A percentile compares a stretch with the other conserved stretches of the same genome.
phyloP scores from a whole-genome alignment of 2,113 vertebrate species.

The Nibea albiflora region DNA sequence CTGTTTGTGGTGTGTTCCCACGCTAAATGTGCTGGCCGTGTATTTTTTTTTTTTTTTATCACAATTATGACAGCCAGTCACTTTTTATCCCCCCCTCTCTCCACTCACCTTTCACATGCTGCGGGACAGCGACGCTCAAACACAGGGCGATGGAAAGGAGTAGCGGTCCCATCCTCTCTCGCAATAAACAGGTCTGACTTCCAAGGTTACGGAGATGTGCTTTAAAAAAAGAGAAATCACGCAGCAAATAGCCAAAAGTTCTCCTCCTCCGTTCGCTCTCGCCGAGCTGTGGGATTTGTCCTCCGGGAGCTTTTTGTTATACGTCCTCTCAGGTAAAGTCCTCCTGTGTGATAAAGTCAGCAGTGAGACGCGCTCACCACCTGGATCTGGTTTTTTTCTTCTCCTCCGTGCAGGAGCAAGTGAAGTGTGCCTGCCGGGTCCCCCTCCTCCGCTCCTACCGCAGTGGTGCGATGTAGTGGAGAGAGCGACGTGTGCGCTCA shows the following conservation, averaged over 20 bases:
- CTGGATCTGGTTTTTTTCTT: constrained; percentile 1
- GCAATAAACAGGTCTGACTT: constrained; percentile 62
- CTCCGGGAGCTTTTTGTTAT: constrained; percentile 32
- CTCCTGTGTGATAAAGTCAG: constrained; percentile 53
- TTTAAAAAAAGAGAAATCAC: constrained; percentile 15
- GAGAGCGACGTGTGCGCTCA: constrained; percentile 70
- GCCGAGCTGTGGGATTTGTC: constrained; percentile 42
- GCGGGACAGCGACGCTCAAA: constrained; percentile 82
- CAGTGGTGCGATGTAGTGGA: constrained; percentile 79
- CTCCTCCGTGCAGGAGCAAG: constrained; percentile 60
- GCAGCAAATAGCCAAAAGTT: constrained; percentile 74
- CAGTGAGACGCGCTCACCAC: constrained; percentile 32
- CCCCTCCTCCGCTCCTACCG: constrained; percentile 71
- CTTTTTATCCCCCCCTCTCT: constrained; percentile 21
- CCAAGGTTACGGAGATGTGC: constrained; percentile 73
- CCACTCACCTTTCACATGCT: constrained; percentile 82
- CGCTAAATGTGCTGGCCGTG: neutral
- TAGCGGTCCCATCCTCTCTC: constrained; percentile 83
- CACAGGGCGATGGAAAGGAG: constrained; percentile 81
- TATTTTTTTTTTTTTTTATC: constrained; percentile 19
- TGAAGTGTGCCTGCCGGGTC: constrained; percentile 54
- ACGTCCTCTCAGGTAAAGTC: constrained; percentile 70
- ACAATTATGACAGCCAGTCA: constrained; percentile 35
- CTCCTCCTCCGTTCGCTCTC: constrained; percentile 44
- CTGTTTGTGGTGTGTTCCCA: neutral